Base-by-base conservation (phyloP, 2,113 vertebrate species). In the Psammodynastes pulverulentus region DNA sequence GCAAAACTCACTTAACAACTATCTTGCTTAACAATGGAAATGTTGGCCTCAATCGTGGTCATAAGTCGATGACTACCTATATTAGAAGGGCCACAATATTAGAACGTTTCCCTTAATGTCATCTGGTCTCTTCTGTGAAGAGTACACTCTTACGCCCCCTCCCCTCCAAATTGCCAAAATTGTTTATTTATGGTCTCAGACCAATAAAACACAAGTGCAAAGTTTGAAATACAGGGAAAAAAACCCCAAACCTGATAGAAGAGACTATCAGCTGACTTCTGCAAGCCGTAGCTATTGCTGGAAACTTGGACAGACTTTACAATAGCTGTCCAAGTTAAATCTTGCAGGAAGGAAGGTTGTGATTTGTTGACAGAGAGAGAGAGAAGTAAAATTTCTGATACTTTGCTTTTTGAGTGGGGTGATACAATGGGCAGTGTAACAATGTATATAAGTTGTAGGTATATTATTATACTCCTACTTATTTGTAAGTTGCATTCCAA, bases 51-150 rank as follows among this genome's bases (percentile, higher is more conserved):
- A 52, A 52, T 3, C 26, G 54, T 56, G 54, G 8, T 24, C 23
- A 21, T 56, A 56, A 24, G 54, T 56, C 23, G 4, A 6, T 17
- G 5, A 19, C 52, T 53, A 53, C 52, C 52, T 53, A 53, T 53
- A 46, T 9, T 21, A 23, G 48, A 91, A 9, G n/a, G 2, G 39
- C 87, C 62, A 48, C 94, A 91, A 93, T 67, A 1, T 51, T 67
- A 43, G 90, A 93, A 84, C 48, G 54, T 89, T 93, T 84, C 84
- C 46, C 8, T 91, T 95, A 89, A 2, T 86, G 93, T 94, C 92
- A 85, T 89, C 92, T 93, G 5, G 19, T 86, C 15, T 0, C 12
- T 94, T 43, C 46, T 88, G 48, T 89, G 89, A 39, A 29, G 9
- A 67, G 2, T n/a, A 91, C 53, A 24, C 8, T 34, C 62, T 34